Evolutionary conservation across 2,888 invertebrate genomes (phyloP).

Genomic region (Drosophila subquinaria): DNA sequence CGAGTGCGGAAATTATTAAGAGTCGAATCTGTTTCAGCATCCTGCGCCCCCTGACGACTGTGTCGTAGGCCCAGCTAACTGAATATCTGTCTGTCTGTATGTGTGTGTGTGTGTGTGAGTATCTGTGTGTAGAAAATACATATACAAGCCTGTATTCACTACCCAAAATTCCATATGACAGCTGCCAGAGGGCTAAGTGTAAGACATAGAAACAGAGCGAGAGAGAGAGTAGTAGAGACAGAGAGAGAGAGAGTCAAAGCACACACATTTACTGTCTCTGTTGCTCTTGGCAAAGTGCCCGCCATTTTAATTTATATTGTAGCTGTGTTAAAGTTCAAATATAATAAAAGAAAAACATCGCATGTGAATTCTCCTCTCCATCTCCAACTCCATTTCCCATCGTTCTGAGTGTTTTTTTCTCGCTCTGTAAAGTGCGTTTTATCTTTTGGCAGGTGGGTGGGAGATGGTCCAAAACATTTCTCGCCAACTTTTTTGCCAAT

Average conservation of each 20-base stretch:
- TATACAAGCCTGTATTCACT: conserved; percentile 22
- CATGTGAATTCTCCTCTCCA: conserved; percentile 42
- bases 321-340: conserved; percentile 73
- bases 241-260: background rate
- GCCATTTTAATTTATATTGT: conserved; percentile 79
- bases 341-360: conserved; percentile 67
- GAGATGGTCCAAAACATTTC: conserved; percentile 18
- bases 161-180: conserved; percentile 65
- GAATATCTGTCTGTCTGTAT: conserved; percentile 11
- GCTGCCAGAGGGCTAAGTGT: conserved; percentile 59
- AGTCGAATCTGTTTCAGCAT: conserved; percentile 79
- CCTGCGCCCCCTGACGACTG: conserved; percentile 47
- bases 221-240: conserved; percentile 3
- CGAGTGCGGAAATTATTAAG: conserved; percentile 83
- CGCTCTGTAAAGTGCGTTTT: conserved; percentile 69
- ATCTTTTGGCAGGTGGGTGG: conserved; percentile 58
- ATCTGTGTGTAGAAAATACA: background rate
- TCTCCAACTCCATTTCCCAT: background rate
- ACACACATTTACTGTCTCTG: conserved; percentile 18
- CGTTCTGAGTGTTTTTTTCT: conserved; percentile 23
- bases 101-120: conserved; percentile 1
- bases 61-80: conserved; percentile 40
- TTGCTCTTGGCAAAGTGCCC: conserved; percentile 46
- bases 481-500: conserved; percentile 54
- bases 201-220: conserved; percentile 18